A percentile compares a stretch with the other conserved stretches of the same genome.
Evolutionary conservation across 2,113 vertebrate genomes (phyloP).

Genomic region (Lamprologus callipterus): DNA sequence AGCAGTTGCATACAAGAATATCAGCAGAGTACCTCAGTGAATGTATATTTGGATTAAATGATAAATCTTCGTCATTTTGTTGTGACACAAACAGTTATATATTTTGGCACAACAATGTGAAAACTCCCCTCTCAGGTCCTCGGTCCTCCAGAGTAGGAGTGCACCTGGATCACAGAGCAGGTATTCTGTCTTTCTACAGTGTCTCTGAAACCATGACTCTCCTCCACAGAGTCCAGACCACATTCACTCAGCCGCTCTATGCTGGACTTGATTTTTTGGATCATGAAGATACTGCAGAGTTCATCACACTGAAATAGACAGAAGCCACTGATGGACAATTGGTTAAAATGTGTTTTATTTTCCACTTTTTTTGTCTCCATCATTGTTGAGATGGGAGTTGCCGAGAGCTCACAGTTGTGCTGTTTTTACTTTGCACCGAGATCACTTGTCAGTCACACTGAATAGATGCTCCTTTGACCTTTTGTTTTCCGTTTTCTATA

Average conservation of each 20-base stretch:
- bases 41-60: neutral
- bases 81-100: neutral
- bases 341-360: neutral
- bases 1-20: neutral
- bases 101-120: neutral
- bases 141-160: neutral
- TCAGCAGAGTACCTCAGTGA: neutral
- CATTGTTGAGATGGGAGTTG: neutral
- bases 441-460: neutral
- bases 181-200: neutral
- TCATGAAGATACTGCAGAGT: neutral
- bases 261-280: neutral
- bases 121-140: fast-evolving
- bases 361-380: neutral
- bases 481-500: neutral
- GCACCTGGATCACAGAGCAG: neutral
- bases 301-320: fast-evolving
- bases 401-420: neutral
- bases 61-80: too few species aligned
- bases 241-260: neutral
- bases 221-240: neutral
- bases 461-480: neutral
- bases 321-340: neutral
- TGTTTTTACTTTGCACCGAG: neutral
- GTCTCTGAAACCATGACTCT: neutral